These are phyloP conservation scores for Nebria salina DNA, from an alignment of 2,888 invertebrate species.

Conservation along the genomic window DNA sequence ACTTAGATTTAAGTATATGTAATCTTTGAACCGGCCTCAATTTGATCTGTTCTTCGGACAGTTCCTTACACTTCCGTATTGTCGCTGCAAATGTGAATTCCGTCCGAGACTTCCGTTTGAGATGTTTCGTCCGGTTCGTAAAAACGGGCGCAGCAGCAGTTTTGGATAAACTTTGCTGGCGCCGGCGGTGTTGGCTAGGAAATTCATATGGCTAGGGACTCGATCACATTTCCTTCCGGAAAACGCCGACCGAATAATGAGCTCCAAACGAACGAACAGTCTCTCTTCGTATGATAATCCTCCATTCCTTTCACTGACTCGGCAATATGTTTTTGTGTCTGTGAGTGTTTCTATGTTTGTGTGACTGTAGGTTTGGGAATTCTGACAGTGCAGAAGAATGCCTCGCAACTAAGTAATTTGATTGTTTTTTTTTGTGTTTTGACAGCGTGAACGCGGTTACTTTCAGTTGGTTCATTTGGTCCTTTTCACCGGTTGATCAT, in stretches of 20 bases:
- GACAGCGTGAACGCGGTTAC: conserved; percentile 30
- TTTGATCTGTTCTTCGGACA: background rate
- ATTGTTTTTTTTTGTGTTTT: conserved; percentile 40
- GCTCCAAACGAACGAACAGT: conserved; percentile 1
- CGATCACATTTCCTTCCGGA: conserved; percentile 32
- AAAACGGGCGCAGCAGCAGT: conserved; percentile 42
- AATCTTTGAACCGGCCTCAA: background rate
- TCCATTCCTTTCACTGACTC: background rate
- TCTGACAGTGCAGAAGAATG: conserved; percentile 17
- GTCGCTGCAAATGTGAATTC: conserved; percentile 32
- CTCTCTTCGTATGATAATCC: background rate
- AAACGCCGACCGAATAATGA: conserved; percentile 33
- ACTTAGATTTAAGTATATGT: background rate
- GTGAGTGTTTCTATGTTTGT: conserved; percentile 2
- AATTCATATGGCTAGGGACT: conserved; percentile 21
- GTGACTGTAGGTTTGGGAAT: background rate
- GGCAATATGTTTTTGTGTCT: background rate
- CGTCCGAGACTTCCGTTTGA: conserved; percentile 16
- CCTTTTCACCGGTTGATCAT: conserved; percentile 46
- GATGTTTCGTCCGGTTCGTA: conserved; percentile 23
- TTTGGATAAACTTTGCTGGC: conserved; percentile 44
- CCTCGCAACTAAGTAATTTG: conserved; percentile 39
- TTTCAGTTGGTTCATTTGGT: conserved; percentile 44
- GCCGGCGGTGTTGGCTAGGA: conserved; percentile 31
- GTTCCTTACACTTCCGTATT: conserved; percentile 17